phyloP scores from a whole-genome alignment of 2,113 vertebrate species.

The Loxodonta africana region DNA sequence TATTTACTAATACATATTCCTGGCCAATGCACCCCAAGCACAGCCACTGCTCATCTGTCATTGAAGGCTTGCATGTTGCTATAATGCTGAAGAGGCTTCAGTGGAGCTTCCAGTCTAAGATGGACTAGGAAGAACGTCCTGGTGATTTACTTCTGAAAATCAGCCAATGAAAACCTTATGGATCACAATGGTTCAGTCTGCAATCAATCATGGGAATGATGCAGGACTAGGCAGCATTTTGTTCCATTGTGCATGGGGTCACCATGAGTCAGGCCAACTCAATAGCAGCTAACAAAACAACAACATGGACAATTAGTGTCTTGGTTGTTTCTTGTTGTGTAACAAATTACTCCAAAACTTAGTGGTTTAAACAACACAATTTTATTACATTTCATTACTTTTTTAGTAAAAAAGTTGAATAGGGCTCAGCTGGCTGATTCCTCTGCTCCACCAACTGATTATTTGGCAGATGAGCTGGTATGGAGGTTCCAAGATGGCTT shows the following conservation, averaged over 20 bases:
- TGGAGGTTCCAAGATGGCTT: slow-evolving; percentile 23
- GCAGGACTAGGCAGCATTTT: neutral
- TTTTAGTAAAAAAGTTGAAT: neutral
- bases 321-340: slow-evolving; percentile 2
- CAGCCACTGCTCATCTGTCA: neutral
- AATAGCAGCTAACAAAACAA: neutral
- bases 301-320: neutral
- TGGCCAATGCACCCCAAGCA: neutral
- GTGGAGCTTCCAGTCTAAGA: neutral
- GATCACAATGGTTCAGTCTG: neutral
- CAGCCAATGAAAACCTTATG: neutral
- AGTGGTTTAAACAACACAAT: neutral
- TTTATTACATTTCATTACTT: neutral
- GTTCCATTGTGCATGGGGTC: neutral
- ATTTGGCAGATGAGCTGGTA: neutral
- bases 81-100: neutral
- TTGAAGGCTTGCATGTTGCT: neutral
- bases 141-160: neutral
- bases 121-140: neutral
- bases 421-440: neutral
- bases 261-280: neutral
- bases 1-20: neutral
- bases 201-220: neutral
- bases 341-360: slow-evolving; percentile 3
- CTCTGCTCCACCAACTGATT: neutral